These are phyloP conservation scores for Silurus asotus DNA, from an alignment of 2,113 vertebrate species.

Conservation along the genomic window DNA sequence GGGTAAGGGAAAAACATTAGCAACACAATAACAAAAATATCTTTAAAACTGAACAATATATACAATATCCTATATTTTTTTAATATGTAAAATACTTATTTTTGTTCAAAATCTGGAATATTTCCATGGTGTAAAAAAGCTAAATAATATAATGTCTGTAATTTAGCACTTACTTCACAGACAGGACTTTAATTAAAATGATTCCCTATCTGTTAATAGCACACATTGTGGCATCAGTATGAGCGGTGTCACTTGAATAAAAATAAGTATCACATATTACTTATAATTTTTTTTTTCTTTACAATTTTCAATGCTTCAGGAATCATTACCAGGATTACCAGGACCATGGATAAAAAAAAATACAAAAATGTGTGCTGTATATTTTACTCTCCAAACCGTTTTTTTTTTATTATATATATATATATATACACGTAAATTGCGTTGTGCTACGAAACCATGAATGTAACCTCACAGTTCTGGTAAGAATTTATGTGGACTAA, in stretches of 20 bases:
- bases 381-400: too few species aligned
- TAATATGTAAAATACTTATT: too few species aligned
- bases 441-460: too few species aligned
- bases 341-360: too few species aligned
- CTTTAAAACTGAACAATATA: too few species aligned
- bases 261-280: background rate
- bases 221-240: background rate
- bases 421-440: too few species aligned
- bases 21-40: too few species aligned
- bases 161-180: conserved; percentile 37
- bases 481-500: too few species aligned
- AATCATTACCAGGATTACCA: background rate
- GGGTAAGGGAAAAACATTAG: background rate
- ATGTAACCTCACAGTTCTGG: too few species aligned
- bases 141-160: background rate
- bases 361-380: too few species aligned
- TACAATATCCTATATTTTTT: too few species aligned
- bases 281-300: background rate
- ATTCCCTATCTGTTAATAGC: background rate
- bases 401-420: too few species aligned
- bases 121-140: background rate
- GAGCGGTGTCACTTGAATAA: background rate
- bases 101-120: background rate
- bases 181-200: background rate
- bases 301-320: background rate